phyloP scores from a whole-genome alignment of 2,797 vertebrate species.

The Poecile montanus region DNA sequence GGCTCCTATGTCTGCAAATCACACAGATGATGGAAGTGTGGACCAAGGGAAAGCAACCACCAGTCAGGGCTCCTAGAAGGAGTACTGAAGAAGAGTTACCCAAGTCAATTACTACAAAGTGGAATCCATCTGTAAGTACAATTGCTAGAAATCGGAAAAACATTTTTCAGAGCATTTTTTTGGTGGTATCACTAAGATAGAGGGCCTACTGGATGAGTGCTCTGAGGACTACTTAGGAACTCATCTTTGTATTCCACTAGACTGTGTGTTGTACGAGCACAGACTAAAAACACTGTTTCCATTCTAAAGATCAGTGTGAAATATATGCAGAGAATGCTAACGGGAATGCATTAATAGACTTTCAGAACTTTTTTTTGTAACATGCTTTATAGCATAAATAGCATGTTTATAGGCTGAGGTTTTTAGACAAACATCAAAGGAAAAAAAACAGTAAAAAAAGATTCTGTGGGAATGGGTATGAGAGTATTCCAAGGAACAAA shows the following conservation, averaged over 20 bases:
- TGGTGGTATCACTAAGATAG: neutral
- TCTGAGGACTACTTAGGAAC: neutral
- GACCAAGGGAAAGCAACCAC: neutral
- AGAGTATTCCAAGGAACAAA: neutral
- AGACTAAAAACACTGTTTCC: neutral
- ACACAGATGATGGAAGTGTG: neutral
- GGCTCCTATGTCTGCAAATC: neutral
- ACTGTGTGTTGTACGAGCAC: neutral
- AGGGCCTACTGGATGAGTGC: neutral
- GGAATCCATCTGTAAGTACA: neutral
- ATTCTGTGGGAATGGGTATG: neutral
- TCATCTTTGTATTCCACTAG: neutral
- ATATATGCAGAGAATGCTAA: constrained; percentile 1
- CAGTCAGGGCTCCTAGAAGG: neutral
- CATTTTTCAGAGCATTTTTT: neutral
- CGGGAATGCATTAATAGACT: neutral
- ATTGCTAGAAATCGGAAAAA: neutral
- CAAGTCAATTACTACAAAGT: neutral
- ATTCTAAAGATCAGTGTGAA: neutral
- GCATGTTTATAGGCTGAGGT: neutral
- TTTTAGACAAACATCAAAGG: neutral
- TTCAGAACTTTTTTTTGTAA: neutral
- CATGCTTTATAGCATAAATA: neutral
- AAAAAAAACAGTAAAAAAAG: neutral
- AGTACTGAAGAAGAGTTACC: neutral